Evolutionary conservation across 2,113 vertebrate genomes (phyloP).

Genomic region (Ariopsis seemanni): DNA sequence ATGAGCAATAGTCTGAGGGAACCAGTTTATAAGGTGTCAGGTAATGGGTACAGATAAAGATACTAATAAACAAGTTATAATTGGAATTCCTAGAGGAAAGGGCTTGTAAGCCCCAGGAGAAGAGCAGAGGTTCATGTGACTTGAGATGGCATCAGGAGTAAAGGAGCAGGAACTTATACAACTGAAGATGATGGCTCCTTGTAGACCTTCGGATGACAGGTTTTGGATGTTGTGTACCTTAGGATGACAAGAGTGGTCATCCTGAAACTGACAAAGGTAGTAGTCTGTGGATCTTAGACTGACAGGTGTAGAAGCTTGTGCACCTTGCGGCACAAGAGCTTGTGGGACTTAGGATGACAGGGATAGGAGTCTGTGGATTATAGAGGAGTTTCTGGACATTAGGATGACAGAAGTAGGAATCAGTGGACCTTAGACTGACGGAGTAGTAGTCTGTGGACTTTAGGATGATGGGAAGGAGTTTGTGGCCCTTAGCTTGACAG

Average conservation of each 20-base stretch:
- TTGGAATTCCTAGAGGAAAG: background rate
- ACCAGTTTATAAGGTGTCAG: background rate
- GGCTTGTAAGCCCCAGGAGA: background rate
- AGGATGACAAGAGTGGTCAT: too few relatives aligned
- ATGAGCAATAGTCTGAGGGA: background rate
- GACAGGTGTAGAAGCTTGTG: background rate
- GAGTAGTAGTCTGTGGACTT: background rate
- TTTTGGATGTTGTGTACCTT: too few relatives aligned
- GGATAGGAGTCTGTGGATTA: too few relatives aligned
- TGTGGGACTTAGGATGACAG: background rate
- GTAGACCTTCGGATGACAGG: too few relatives aligned
- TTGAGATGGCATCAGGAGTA: background rate
- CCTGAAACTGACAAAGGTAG: too few relatives aligned
- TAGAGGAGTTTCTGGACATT: background rate
- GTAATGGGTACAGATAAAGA: background rate
- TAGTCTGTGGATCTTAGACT: too few relatives aligned
- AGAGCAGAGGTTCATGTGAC: background rate
- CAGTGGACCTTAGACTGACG: background rate
- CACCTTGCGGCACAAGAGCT: background rate
- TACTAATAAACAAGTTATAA: background rate
- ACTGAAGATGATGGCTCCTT: background rate
- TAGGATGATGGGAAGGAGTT: background rate
- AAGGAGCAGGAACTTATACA: background rate
- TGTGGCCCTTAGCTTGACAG: background rate
- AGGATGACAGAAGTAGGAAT: background rate